phyloP scores from a whole-genome alignment of 2,888 invertebrate genomes.

The Tribolium freemani region DNA sequence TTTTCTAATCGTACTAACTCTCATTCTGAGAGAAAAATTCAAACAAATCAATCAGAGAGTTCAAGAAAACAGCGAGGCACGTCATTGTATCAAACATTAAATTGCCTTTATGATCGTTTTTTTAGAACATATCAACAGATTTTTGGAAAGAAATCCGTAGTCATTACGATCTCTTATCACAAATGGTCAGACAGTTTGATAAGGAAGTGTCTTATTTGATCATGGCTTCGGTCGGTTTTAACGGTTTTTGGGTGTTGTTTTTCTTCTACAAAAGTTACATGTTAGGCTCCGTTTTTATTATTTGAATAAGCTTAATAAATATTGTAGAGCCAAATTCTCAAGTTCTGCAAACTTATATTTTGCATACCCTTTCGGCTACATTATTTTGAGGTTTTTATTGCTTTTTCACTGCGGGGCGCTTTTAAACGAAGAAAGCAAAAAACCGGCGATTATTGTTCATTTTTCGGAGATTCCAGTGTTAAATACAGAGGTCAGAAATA shows the following conservation, averaged over 20 bases:
- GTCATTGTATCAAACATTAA: background rate
- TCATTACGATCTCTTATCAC: background rate
- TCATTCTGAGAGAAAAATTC: background rate
- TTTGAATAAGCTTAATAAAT: no score
- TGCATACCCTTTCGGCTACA: background rate
- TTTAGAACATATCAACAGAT: background rate
- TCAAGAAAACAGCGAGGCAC: background rate
- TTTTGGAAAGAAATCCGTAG: slow-evolving; percentile 9
- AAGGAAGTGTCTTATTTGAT: background rate
- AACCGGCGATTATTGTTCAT: background rate
- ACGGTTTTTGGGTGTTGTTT: slow-evolving; percentile 2
- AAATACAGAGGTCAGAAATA: background rate
- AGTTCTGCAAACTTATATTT: slow-evolving; percentile 2
- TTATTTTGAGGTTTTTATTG: background rate
- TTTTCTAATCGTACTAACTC: background rate
- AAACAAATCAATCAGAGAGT: background rate
- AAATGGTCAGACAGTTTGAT: background rate
- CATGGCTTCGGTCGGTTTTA: background rate
- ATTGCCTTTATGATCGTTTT: background rate
- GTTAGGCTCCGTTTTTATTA: background rate
- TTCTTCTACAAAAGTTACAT: background rate
- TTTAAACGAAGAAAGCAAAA: slow-evolving; percentile 1
- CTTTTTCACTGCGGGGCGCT: background rate
- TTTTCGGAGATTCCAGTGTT: background rate
- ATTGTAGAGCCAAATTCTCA: background rate